Evolutionary conservation across 1,140 invertebrate species (phyloP).

Genomic region (Trichonephila clavata): DNA sequence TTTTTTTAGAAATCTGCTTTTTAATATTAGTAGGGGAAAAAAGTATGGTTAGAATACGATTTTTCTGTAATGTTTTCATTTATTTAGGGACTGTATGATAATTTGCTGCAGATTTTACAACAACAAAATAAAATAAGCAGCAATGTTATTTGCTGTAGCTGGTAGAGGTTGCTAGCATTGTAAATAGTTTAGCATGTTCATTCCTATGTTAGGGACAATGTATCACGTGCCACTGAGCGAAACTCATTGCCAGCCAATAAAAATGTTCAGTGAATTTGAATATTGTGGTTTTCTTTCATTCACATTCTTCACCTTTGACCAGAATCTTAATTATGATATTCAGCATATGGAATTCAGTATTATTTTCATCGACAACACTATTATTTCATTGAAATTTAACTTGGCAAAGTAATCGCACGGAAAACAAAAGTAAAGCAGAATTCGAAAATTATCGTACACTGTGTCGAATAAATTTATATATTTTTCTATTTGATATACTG

Average conservation of each 20-base stretch:
- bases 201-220: conserved; percentile 74
- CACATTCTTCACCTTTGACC: not conserved
- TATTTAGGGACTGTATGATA: conserved; percentile 70
- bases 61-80: conserved; percentile 68
- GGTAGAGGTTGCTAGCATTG: conserved; percentile 74
- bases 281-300: not conserved
- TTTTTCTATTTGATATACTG: too few relatives aligned
- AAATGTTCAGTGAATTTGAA: conserved; percentile 74
- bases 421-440: too few relatives aligned
- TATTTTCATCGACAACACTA: too few relatives aligned
- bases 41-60: conserved; percentile 48
- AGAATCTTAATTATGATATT: too few relatives aligned
- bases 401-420: too few relatives aligned
- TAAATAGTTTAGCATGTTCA: conserved; percentile 75
- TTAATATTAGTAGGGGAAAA: conserved; percentile 5
- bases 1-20: conserved; percentile 62
- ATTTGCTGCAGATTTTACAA: conserved; percentile 66
- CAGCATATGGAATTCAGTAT: too few relatives aligned
- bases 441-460: too few relatives aligned
- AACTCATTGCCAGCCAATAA: conserved; percentile 75
- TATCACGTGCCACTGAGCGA: conserved; percentile 73
- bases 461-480: too few relatives aligned
- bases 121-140: conserved; percentile 44
- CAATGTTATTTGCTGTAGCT: conserved; percentile 74
- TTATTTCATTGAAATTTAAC: too few relatives aligned